Percentiles rank a stretch among this genome's conserved stretches.
Conservation (phyloP, 2,797 vertebrate species). For the Ctenopoma multispine region DNA sequence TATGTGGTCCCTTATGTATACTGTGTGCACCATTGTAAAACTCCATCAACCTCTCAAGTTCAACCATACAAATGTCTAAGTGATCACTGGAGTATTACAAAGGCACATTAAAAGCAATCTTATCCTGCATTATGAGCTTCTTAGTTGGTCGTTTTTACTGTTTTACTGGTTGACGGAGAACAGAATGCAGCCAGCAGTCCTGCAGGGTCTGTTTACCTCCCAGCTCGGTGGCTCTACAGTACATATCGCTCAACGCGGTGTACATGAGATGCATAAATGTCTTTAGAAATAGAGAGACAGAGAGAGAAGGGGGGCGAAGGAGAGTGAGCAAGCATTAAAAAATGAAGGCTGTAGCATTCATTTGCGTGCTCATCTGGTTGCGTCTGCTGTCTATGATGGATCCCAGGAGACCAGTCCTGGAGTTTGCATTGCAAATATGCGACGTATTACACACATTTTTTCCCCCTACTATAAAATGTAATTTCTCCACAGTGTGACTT, state of each 20-base stretch:
- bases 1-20: slow-evolving; percentile 43
- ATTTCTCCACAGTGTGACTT: slow-evolving; percentile 49
- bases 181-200: slow-evolving; percentile 10
- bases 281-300: slow-evolving; percentile 55
- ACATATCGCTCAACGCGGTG: slow-evolving; percentile 40
- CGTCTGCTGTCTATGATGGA: slow-evolving; percentile 53
- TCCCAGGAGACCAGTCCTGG: slow-evolving; percentile 46
- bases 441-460: slow-evolving; percentile 46
- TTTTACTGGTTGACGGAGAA: slow-evolving; percentile 46
- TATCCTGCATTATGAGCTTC: slow-evolving; percentile 51
- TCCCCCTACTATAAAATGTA: slow-evolving; percentile 25
- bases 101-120: slow-evolving; percentile 48
- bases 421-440: slow-evolving; percentile 74
- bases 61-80: slow-evolving; percentile 48
- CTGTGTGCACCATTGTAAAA: slow-evolving; percentile 40
- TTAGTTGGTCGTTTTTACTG: slow-evolving; percentile 38
- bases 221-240: slow-evolving; percentile 19
- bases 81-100: slow-evolving; percentile 46
- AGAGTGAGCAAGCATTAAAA: slow-evolving; percentile 27
- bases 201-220: slow-evolving; percentile 45
- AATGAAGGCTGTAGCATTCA: slow-evolving; percentile 56
- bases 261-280: slow-evolving; percentile 65
- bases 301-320: slow-evolving; percentile 6
- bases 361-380: slow-evolving; percentile 43
- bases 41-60: slow-evolving; percentile 54